Conservation (phyloP, 2,888 invertebrate genomes). For the Scaptomyza parva region DNA sequence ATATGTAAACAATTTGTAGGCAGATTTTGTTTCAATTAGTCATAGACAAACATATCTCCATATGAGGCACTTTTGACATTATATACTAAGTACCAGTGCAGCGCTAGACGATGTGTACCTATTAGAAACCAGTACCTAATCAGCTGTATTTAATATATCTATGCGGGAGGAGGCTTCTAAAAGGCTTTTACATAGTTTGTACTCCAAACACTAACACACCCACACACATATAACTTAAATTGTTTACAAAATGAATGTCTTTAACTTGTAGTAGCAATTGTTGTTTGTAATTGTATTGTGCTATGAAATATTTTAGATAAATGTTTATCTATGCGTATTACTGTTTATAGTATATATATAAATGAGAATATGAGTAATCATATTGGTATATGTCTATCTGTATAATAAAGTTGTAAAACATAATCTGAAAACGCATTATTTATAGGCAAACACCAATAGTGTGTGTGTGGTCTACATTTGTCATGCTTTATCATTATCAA, state of each 20-base stretch:
- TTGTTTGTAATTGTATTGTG: conserved; percentile 58
- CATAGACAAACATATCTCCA: conserved; percentile 64
- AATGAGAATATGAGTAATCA: conserved; percentile 45
- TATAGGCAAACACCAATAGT: neutral
- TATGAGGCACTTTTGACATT: conserved; percentile 51
- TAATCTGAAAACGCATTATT: conserved; percentile 20
- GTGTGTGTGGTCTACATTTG: neutral
- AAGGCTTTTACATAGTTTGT: conserved; percentile 52
- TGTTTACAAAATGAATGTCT: conserved; percentile 62
- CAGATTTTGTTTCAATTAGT: conserved; percentile 44
- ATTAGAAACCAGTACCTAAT: conserved; percentile 71
- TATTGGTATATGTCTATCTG: conserved; percentile 32
- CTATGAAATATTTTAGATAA: conserved; percentile 69
- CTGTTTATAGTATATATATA: conserved; percentile 50
- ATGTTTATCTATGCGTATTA: conserved; percentile 52
- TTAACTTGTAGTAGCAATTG: conserved; percentile 50
- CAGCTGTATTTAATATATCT: conserved; percentile 41
- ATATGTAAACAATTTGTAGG: conserved; percentile 85
- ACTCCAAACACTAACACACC: conserved; percentile 27
- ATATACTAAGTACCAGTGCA: conserved; percentile 24
- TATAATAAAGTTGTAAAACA: conserved; percentile 65
- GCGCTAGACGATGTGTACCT: conserved; percentile 57
- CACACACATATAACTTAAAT: conserved; percentile 6
- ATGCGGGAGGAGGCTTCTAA: conserved; percentile 39
- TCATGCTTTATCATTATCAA: conserved; percentile 18